Evolutionary conservation across 2,797 vertebrate genomes (phyloP).

Genomic region (Leucoraja ocellata): DNA sequence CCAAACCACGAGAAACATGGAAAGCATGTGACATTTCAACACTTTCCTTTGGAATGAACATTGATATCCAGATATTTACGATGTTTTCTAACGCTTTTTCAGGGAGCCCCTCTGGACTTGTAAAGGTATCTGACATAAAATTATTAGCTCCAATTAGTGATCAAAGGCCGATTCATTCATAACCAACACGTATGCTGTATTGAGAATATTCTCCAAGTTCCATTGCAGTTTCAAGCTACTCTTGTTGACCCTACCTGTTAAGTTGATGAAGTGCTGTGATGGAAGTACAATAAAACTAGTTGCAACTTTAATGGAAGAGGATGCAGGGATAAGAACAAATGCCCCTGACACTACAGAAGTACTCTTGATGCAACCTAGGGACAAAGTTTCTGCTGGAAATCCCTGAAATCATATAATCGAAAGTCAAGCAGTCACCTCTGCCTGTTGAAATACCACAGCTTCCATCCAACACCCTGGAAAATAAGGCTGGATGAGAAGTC

Average conservation of each 20-base stretch:
- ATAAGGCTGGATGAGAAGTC: neutral
- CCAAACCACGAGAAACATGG: neutral
- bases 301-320: neutral
- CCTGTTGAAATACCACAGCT: neutral
- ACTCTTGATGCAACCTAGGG: neutral
- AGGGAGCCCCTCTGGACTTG: neutral
- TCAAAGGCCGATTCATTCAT: neutral
- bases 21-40: neutral
- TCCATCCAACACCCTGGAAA: neutral
- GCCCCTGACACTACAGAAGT: slow-evolving; percentile 26
- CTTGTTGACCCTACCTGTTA: neutral
- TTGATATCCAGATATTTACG: neutral
- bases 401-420: neutral
- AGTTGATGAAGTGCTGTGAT: no score
- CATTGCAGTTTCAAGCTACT: neutral
- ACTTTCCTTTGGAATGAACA: neutral
- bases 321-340: neutral
- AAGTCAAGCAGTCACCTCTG: neutral
- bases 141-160: neutral
- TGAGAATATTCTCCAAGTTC: slow-evolving; percentile 7
- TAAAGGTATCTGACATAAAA: neutral
- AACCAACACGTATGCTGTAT: neutral
- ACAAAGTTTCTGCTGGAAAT: neutral
- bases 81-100: neutral
- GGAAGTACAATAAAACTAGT: neutral